These are phyloP conservation scores for Vanacampus margaritifer DNA, from an alignment of 2,113 vertebrate species.

Conservation along the genomic window DNA sequence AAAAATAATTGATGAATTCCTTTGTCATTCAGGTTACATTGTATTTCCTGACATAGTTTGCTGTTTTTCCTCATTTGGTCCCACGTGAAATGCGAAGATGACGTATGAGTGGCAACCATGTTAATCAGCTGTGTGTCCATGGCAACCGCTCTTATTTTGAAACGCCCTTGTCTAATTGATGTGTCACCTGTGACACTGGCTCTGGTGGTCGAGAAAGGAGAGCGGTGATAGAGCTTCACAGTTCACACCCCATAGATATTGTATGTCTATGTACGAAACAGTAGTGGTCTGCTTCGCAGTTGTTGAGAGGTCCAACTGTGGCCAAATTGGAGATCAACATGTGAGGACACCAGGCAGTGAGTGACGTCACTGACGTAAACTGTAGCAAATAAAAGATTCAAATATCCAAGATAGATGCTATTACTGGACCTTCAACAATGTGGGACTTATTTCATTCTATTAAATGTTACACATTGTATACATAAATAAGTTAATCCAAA, in stretches of 20 bases:
- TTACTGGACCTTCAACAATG: too few species aligned
- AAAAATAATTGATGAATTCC: neutral
- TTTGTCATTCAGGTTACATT: neutral
- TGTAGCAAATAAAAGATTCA: neutral
- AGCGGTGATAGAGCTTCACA: constrained; percentile 14
- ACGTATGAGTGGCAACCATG: constrained; percentile 49
- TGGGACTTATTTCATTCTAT: too few species aligned
- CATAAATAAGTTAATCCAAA: too few species aligned
- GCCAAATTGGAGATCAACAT: neutral
- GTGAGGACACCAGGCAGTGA: neutral
- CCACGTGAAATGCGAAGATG: constrained; percentile 48
- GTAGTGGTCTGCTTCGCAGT: neutral
- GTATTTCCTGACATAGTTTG: constrained; percentile 12
- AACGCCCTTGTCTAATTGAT: constrained; percentile 67
- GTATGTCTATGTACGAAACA: too few species aligned
- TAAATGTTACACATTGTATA: too few species aligned
- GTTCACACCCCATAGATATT: constrained; percentile 32
- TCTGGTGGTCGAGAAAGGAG: constrained; percentile 44
- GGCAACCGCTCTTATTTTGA: constrained; percentile 64
- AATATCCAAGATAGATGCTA: too few species aligned
- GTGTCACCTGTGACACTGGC: constrained; percentile 49
- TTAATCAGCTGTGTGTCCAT: constrained; percentile 60
- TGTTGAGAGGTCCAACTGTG: neutral
- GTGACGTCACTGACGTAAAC: neutral
- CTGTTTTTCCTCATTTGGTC: constrained; percentile 35